Evolutionary conservation across 1,140 invertebrate genomes (phyloP).

Genomic region (Acyrthosiphon pisum): DNA sequence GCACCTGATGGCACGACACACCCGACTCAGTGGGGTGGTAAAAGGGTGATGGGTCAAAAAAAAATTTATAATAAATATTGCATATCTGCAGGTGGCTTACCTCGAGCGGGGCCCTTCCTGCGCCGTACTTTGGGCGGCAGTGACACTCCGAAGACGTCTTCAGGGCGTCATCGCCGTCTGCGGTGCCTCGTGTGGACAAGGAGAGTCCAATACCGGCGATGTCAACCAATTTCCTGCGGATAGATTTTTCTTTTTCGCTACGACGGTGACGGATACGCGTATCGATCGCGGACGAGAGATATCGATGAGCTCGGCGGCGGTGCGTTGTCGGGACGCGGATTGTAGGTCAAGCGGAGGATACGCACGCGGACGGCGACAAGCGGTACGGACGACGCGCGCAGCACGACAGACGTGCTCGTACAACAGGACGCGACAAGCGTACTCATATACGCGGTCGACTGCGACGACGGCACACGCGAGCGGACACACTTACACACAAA

Average conservation of each 20-base stretch:
- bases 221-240: neutral
- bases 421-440: constrained; percentile 8
- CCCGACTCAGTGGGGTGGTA: neutral
- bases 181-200: neutral
- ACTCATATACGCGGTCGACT: constrained; percentile 12
- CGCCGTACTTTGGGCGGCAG: neutral
- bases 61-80: too few species aligned
- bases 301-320: neutral
- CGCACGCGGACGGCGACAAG: neutral
- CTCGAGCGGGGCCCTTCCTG: neutral
- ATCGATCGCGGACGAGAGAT: neutral
- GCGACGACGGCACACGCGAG: neutral
- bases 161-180: constrained; percentile 1
- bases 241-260: neutral
- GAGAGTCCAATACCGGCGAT: too few species aligned
- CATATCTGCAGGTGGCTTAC: neutral
- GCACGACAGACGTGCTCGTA: neutral
- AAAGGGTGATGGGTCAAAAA: neutral
- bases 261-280: neutral
- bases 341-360: constrained; percentile 23
- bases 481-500: constrained; percentile 10
- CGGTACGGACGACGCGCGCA: neutral
- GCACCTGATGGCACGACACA: neutral
- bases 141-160: constrained; percentile 1
- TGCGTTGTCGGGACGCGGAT: neutral